Evolutionary conservation across 2,888 invertebrate genomes (phyloP).

Genomic region (Andrena trimmerana): DNA sequence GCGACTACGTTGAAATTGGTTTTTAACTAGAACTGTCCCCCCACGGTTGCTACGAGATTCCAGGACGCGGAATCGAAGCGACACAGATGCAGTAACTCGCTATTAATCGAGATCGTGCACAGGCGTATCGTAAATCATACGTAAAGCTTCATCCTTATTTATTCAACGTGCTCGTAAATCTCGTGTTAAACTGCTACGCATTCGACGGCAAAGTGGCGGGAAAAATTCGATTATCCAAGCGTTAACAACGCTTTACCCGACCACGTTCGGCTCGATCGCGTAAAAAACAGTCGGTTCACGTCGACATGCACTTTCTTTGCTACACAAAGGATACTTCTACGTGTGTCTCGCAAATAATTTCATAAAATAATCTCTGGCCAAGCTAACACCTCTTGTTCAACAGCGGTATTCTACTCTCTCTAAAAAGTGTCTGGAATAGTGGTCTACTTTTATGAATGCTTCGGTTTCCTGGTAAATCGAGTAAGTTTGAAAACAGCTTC

Average conservation of each 20-base stretch:
- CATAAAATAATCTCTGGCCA: not conserved
- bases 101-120: slow-evolving; percentile 18
- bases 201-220: slow-evolving; percentile 18
- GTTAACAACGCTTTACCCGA: slow-evolving; percentile 29
- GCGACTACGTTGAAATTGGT: not conserved
- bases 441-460: not conserved
- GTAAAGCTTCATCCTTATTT: slow-evolving; percentile 10
- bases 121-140: slow-evolving; percentile 17
- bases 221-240: slow-evolving; percentile 45
- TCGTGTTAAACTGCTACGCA: not conserved
- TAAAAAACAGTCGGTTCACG: slow-evolving; percentile 44
- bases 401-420: not conserved
- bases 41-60: not conserved
- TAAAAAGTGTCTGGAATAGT: not conserved
- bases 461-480: not conserved
- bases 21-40: not conserved
- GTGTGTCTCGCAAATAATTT: not conserved
- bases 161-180: slow-evolving; percentile 30
- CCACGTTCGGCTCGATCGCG: not conserved
- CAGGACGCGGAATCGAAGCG: not conserved
- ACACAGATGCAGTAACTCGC: not conserved
- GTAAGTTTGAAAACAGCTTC: not conserved
- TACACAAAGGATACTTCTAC: not conserved
- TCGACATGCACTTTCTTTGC: slow-evolving; percentile 2
- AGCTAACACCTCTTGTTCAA: not conserved